Percentiles rank a stretch among this genome's conserved stretches.
phyloP scores from a whole-genome alignment of 2,888 invertebrate species.

The Tanytarsus gracilentus region DNA sequence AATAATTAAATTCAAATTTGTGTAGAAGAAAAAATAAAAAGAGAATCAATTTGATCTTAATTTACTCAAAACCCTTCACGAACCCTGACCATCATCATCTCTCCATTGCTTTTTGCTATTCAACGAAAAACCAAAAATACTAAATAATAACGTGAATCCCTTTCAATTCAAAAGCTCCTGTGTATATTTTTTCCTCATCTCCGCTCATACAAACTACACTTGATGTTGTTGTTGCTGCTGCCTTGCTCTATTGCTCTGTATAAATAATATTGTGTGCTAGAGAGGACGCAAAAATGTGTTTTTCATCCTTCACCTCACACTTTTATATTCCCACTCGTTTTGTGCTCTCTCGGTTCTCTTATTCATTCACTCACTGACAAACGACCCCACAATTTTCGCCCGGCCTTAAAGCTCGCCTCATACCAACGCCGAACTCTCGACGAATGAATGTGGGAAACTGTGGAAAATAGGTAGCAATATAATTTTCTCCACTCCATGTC shows the following conservation, averaged over 20 bases:
- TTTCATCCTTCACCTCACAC: slow-evolving; percentile 6
- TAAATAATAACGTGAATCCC: slow-evolving; percentile 29
- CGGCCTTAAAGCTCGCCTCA: no score
- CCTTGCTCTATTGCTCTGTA: background rate
- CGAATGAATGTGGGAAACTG: slow-evolving; percentile 19
- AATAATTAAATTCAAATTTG: no score
- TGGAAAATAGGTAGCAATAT: slow-evolving; percentile 26
- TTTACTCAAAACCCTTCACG: no score
- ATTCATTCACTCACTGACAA: no score
- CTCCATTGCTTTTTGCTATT: slow-evolving; percentile 1
- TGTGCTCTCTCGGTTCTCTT: no score
- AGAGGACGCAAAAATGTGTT: slow-evolving; percentile 17
- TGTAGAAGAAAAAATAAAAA: no score
- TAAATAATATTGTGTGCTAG: slow-evolving; percentile 23
- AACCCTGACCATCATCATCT: no score
- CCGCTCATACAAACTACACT: background rate
- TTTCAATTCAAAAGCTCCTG: slow-evolving; percentile 27
- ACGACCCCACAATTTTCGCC: no score
- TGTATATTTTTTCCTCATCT: slow-evolving; percentile 11
- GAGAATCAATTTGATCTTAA: no score
- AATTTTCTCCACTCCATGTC: slow-evolving; percentile 22
- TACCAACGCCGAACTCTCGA: background rate
- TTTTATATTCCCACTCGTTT: no score
- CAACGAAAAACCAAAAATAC: slow-evolving; percentile 24
- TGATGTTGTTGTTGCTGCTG: slow-evolving; percentile 1